Percentiles rank a stretch among this genome's conserved stretches.
These are phyloP conservation scores for Phylloscopus whistleri DNA, from an alignment of 2,113 vertebrate species.

Conservation along the genomic window DNA sequence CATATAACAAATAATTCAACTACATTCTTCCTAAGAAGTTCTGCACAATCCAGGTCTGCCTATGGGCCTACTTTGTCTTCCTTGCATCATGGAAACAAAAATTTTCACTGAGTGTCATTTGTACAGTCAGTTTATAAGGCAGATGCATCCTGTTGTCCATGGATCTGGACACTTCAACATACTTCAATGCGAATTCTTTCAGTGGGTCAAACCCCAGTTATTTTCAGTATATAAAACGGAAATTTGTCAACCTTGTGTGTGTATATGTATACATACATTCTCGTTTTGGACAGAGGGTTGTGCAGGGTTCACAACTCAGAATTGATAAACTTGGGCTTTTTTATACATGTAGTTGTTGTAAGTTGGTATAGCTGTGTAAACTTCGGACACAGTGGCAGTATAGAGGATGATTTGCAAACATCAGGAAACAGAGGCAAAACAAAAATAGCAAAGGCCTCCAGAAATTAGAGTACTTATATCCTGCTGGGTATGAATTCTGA, in stretches of 20 bases:
- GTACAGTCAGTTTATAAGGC: not conserved
- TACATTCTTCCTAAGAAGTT: not conserved
- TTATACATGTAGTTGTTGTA: not conserved
- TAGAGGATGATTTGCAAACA: not conserved
- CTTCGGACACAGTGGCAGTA: not conserved
- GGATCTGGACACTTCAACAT: not conserved
- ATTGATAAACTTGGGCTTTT: not conserved
- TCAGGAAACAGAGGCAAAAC: not conserved
- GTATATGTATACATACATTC: not conserved
- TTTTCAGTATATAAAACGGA: not conserved
- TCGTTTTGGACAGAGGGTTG: not conserved
- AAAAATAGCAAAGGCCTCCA: not conserved
- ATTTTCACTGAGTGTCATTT: not conserved
- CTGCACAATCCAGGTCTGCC: not conserved
- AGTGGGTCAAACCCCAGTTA: not conserved
- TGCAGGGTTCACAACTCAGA: not conserved
- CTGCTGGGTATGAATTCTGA: not conserved
- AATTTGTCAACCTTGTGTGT: not conserved
- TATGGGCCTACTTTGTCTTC: not conserved
- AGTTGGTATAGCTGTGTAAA: not conserved
- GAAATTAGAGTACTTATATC: not conserved
- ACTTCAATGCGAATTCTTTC: not conserved
- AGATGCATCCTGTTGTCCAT: not conserved
- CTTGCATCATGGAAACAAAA: not conserved
- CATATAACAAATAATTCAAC: not conserved